Conservation (phyloP, 2,113 vertebrate genomes). For the Athene cunicularia region DNA sequence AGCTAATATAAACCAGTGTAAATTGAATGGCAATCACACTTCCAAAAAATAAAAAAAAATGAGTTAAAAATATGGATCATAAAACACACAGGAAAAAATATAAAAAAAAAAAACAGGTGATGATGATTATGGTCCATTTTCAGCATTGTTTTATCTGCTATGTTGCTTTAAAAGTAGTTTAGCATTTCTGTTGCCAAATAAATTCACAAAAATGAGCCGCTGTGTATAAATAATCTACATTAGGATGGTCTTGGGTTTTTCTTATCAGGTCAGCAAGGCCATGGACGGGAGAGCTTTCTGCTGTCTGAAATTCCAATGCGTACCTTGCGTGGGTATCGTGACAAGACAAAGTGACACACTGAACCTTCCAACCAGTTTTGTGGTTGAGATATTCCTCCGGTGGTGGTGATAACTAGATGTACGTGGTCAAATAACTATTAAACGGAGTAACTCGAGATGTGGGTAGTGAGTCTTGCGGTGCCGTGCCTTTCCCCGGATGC, state of each 20-base stretch:
- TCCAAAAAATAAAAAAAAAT: neutral
- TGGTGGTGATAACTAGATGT: neutral
- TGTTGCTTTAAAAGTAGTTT: neutral
- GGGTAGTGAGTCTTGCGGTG: neutral
- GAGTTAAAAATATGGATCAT: neutral
- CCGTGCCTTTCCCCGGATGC: neutral
- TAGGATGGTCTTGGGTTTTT: neutral
- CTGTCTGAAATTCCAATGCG: neutral
- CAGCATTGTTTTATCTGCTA: neutral
- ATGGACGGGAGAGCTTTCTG: neutral
- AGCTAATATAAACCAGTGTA: neutral
- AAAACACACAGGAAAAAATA: neutral
- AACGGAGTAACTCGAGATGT: accelerated
- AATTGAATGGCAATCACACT: neutral
- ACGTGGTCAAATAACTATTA: neutral
- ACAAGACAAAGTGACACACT: neutral
- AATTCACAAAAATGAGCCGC: neutral
- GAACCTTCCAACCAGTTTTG: neutral
- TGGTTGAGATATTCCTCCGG: neutral
- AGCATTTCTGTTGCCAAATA: neutral
- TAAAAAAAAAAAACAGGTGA: neutral
- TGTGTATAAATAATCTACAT: neutral
- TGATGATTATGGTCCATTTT: neutral
- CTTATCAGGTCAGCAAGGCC: neutral
- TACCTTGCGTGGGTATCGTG: neutral